These are phyloP conservation scores for Holocentrus rufus DNA, from an alignment of 2,797 vertebrate genomes.

Conservation along the genomic window DNA sequence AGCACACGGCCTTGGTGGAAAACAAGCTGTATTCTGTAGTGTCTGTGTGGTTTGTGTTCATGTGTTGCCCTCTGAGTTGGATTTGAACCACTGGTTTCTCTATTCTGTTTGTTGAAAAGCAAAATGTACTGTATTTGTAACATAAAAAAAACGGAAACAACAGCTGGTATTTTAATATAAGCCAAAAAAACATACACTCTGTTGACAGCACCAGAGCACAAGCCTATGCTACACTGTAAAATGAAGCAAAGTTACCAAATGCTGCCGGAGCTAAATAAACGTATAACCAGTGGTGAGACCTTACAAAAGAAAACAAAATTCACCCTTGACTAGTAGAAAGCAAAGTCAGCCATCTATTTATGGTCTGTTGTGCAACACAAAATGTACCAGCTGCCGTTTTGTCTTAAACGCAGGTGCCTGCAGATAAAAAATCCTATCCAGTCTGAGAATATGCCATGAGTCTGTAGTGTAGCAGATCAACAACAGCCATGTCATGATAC, in stretches of 20 bases:
- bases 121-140: neutral
- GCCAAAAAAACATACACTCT: slow-evolving; percentile 3
- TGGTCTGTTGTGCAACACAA: slow-evolving; percentile 34
- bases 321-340: slow-evolving; percentile 27
- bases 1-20: neutral
- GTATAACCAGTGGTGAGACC: slow-evolving; percentile 76
- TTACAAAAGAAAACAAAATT: slow-evolving; percentile 39
- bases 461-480: slow-evolving; percentile 62
- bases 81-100: slow-evolving; percentile 34
- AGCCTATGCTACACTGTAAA: slow-evolving; percentile 21
- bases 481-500: slow-evolving; percentile 24
- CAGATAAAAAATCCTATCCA: slow-evolving; percentile 35
- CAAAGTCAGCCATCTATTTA: slow-evolving; percentile 37
- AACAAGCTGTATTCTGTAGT: slow-evolving; percentile 27
- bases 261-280: slow-evolving; percentile 32
- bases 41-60: slow-evolving; percentile 36
- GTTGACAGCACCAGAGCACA: slow-evolving; percentile 19
- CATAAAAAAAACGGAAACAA: slow-evolving; percentile 24
- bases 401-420: slow-evolving; percentile 31
- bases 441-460: slow-evolving; percentile 51
- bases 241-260: slow-evolving; percentile 37
- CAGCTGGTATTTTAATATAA: slow-evolving; percentile 13
- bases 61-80: slow-evolving; percentile 20
- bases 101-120: slow-evolving; percentile 7
- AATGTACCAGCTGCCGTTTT: slow-evolving; percentile 53